A percentile compares a stretch with the other conserved stretches of the same genome.
These are phyloP conservation scores for Thamnaconus septentrionalis DNA, from an alignment of 2,113 vertebrate species.

Conservation along the genomic window DNA sequence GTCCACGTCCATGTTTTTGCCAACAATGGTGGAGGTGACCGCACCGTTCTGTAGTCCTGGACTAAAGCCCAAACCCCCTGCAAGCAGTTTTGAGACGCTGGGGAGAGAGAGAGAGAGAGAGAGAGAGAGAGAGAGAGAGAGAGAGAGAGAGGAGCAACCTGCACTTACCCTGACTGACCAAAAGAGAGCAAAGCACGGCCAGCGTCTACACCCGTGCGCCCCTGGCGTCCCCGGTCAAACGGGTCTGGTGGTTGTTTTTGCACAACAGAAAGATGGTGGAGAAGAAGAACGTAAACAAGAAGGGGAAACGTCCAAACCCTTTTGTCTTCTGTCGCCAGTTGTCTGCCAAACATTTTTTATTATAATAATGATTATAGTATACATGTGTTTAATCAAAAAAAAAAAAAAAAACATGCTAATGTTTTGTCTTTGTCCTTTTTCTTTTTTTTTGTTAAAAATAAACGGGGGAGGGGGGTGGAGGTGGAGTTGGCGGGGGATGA, in stretches of 20 bases:
- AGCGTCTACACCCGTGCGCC: constrained; percentile 59
- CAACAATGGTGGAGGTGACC: constrained; percentile 6
- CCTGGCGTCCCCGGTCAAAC: constrained; percentile 64
- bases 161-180: constrained; percentile 68
- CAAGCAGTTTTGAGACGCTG: background rate
- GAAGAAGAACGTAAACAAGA: constrained; percentile 62
- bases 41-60: no score
- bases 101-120: no score
- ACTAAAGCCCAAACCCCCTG: no score
- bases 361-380: constrained; percentile 70
- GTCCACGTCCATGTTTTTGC: background rate
- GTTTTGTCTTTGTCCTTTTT: background rate
- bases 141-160: constrained; percentile 69
- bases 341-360: constrained; percentile 75
- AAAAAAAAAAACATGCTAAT: constrained; percentile 69
- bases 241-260: constrained; percentile 63
- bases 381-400: constrained; percentile 69
- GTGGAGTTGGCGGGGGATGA: constrained; percentile 25
- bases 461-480: constrained; percentile 31
- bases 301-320: constrained; percentile 70
- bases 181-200: constrained; percentile 64
- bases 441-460: constrained; percentile 37
- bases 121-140: no score
- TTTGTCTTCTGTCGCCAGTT: constrained; percentile 61
- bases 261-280: constrained; percentile 66